Base-by-base conservation (phyloP, 1,140 invertebrate species). In the Drosophila ambigua region DNA sequence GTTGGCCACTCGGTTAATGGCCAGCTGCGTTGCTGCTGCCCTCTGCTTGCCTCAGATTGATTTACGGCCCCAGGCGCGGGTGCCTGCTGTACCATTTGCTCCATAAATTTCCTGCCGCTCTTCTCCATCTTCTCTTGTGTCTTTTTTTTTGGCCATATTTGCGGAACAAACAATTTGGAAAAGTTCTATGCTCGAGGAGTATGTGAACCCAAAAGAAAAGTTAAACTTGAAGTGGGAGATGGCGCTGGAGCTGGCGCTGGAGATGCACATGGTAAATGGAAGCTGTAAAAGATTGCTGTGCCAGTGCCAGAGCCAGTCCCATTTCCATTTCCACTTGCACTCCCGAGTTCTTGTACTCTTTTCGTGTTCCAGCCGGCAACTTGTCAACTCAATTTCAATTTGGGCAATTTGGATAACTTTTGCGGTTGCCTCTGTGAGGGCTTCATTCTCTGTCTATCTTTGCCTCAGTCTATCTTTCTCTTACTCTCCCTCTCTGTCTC, bases 351-450 rank as follows among this genome's bases (percentile, higher is more conserved):
- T 62, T 59, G 67, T 13, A 39, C 35, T 39, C 35, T 0, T 13
- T 39, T 39, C 11, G 35, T 39, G 35, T 68, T 61, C 31, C 76
- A 72, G 60, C 60, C 62, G 59, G 81, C 76, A 88, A 88, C 79
- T 88, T 88, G 83, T 88, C 83, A 88, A 88, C 83, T 88, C 84
- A 83, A 83, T 88, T 88, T 88, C 83, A 88, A 88, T 88, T 88
- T 88, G 79, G 83, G 76, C 83, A 88, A 88, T 88, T 88, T 87
- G 81, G 79, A 75, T 80, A 87, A 87, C 81, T 87, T 85, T 77
- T 85, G 81, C 69, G 81, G 81, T 74, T 85, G 68, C 64, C 64
- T 76, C 72, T 59, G n/a, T 20, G 54, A 79, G 60, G 55, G 65
- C 67, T 75, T 46, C 28, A 31, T 31, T 43, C 51, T 54, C 24